Evolutionary conservation across 2,113 vertebrate species (phyloP).

Genomic region (Hepsetus odoe): DNA sequence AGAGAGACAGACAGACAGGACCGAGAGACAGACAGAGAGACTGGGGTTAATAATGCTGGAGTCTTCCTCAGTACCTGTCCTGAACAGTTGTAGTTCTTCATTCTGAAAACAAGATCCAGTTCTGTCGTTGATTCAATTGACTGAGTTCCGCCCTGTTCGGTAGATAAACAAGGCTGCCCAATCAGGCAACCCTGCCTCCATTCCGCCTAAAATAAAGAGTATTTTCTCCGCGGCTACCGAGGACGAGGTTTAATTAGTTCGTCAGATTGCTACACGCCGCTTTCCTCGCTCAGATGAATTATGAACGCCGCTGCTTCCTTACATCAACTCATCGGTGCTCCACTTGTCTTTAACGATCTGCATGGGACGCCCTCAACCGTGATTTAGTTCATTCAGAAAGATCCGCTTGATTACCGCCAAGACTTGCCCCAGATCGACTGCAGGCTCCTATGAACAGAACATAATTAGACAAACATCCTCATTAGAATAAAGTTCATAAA

Average conservation of each 20-base stretch:
- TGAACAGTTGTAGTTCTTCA: neutral
- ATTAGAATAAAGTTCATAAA: too few relatives aligned
- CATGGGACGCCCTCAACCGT: conserved; percentile 61
- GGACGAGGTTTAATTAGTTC: conserved; percentile 63
- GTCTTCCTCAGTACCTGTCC: too few relatives aligned
- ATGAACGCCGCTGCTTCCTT: conserved; percentile 39
- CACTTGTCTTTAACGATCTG: conserved; percentile 65
- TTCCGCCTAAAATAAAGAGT: conserved; percentile 25
- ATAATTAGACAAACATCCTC: too few relatives aligned
- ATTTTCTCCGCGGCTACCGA: conserved; percentile 11
- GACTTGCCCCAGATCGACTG: too few relatives aligned
- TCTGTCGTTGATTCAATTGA: neutral
- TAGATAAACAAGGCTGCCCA: conserved; percentile 16
- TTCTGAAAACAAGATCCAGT: neutral
- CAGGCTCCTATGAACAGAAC: too few relatives aligned
- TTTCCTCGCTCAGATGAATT: conserved; percentile 33
- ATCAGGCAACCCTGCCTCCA: neutral
- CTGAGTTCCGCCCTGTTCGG: neutral
- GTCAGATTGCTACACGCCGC: conserved; percentile 56
- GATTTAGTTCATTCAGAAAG: neutral
- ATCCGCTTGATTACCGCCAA: conserved; percentile 17
- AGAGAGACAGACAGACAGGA: too few relatives aligned
- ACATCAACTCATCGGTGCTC: conserved; percentile 55
- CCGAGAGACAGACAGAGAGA: too few relatives aligned
- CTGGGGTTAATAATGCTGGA: too few relatives aligned